Evolutionary conservation across 2,113 vertebrate species (phyloP).

Genomic region (Thermophis baileyi): DNA sequence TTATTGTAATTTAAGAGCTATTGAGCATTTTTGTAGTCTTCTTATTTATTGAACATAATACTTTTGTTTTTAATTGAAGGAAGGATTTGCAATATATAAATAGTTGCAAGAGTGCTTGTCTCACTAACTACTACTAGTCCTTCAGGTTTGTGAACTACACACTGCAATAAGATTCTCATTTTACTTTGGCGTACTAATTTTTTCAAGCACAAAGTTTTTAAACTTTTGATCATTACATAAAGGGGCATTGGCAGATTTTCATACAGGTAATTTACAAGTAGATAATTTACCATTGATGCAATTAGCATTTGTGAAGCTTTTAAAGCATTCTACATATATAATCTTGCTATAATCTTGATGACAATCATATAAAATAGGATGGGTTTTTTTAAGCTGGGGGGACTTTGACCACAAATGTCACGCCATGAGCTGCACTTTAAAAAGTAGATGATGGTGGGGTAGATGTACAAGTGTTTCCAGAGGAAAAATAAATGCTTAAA

Average conservation of each 20-base stretch:
- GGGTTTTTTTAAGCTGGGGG: neutral
- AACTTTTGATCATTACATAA: neutral
- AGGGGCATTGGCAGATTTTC: neutral
- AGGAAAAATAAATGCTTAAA: neutral
- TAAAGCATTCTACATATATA: neutral
- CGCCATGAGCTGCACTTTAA: neutral
- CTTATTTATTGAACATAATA: conserved; percentile 27
- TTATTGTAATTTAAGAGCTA: conserved; percentile 2
- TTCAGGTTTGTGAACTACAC: neutral
- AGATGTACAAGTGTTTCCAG: neutral
- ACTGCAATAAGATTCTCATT: neutral
- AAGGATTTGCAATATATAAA: conserved; percentile 15
- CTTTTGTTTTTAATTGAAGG: conserved; percentile 2
- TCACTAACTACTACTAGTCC: neutral
- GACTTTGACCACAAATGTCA: neutral
- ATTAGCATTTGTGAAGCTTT: neutral
- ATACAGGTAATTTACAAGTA: neutral
- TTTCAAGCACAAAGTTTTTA: neutral
- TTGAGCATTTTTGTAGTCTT: conserved; percentile 28
- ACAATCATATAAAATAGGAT: neutral
- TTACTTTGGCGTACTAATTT: neutral
- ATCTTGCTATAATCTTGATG: neutral
- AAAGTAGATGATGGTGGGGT: neutral
- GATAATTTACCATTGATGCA: neutral
- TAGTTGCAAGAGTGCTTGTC: neutral